A percentile compares a stretch with the other conserved stretches of the same genome.
Evolutionary conservation across 2,113 vertebrate species (phyloP).

Genomic region (Petromus typicus): DNA sequence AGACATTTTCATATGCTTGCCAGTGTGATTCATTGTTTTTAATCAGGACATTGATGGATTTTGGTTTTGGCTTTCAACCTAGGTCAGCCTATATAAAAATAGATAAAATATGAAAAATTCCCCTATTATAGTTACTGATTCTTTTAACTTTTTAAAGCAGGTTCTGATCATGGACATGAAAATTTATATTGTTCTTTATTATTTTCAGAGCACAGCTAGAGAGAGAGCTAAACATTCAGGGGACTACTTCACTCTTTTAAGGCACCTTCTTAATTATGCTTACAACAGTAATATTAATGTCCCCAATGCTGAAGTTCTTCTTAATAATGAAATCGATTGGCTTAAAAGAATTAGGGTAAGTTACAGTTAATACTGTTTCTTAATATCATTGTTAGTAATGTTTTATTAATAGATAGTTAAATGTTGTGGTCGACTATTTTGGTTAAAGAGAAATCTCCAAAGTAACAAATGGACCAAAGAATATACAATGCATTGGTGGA

Average conservation of each 20-base stretch:
- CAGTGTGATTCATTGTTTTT: slow-evolving; percentile 3
- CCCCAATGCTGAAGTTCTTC: slow-evolving; percentile 98
- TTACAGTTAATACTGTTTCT: slow-evolving; percentile 33
- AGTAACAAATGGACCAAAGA: slow-evolving; percentile 15
- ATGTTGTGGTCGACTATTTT: slow-evolving; percentile 43
- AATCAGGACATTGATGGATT: background rate
- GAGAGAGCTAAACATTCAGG: slow-evolving; percentile 98
- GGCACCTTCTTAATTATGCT: slow-evolving; percentile 98
- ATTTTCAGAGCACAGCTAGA: slow-evolving; percentile 96
- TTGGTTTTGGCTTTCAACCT: slow-evolving; percentile 27
- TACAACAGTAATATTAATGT: slow-evolving; percentile 99
- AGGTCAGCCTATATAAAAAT: background rate
- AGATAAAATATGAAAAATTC: slow-evolving; percentile 26
- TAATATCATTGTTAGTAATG: background rate
- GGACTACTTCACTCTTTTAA: slow-evolving; percentile 97
- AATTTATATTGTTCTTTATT: slow-evolving; percentile 52
- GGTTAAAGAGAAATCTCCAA: background rate
- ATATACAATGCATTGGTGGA: background rate
- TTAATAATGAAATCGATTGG: slow-evolving; percentile 99
- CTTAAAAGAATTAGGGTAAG: slow-evolving; percentile 98
- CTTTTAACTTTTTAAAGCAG: slow-evolving; percentile 10
- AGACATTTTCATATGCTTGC: slow-evolving; percentile 77
- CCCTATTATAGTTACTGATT: background rate
- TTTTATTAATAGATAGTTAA: slow-evolving; percentile 40
- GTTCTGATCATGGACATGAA: background rate